Percentiles rank a stretch among this genome's conserved stretches.
phyloP scores from a whole-genome alignment of 2,888 invertebrate species.

The Pammene fasciana region DNA sequence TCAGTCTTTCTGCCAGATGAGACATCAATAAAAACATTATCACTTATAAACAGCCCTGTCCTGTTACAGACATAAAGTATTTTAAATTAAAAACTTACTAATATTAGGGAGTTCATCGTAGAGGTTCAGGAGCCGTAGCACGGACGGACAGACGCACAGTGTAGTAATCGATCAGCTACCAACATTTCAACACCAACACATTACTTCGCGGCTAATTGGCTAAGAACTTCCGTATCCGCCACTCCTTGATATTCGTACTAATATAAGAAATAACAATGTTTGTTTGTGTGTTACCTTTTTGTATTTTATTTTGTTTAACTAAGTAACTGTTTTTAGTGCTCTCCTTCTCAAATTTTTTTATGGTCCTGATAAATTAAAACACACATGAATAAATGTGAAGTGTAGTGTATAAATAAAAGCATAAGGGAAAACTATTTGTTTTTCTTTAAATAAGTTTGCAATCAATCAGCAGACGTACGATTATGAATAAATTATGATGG shows the following conservation, averaged over 20 bases:
- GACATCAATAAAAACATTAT: too few species aligned
- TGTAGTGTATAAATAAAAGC: too few species aligned
- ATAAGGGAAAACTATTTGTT: too few species aligned
- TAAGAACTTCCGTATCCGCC: constrained; percentile 11
- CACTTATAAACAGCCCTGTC: not conserved
- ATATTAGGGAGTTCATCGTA: constrained; percentile 21
- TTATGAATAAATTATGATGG: too few species aligned
- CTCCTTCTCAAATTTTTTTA: too few species aligned
- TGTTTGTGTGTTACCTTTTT: not conserved
- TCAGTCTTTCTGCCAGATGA: too few species aligned
- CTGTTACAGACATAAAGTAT: not conserved
- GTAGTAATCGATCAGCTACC: not conserved
- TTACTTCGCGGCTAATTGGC: not conserved
- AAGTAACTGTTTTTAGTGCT: too few species aligned
- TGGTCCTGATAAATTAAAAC: too few species aligned
- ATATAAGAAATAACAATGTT: not conserved
- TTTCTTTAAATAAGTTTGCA: too few species aligned
- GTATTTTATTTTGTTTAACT: too few species aligned
- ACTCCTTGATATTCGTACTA: constrained; percentile 8
- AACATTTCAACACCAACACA: constrained; percentile 1
- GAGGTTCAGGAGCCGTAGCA: not conserved
- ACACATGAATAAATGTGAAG: too few species aligned
- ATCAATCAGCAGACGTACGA: too few species aligned
- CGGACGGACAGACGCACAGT: constrained; percentile 25
- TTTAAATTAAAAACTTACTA: constrained; percentile 20